Evolutionary conservation across 2,797 vertebrate genomes (phyloP), one percentile per base, ranked within the genome.

Genomic region (Tokudaia muenninki): DNA sequence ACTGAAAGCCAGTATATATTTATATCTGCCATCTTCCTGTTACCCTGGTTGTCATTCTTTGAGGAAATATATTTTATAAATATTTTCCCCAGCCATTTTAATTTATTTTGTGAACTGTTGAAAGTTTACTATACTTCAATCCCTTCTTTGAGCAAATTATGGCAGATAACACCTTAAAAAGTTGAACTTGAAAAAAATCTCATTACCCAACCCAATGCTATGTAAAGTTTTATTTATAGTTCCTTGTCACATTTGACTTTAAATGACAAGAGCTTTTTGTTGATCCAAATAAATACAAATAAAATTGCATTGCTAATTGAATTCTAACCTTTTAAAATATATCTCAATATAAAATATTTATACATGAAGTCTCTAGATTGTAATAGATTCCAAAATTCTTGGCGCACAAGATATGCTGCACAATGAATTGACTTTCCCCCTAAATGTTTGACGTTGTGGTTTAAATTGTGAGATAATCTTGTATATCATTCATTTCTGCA

Each of bases 231-330:
- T 98, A 98, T 98, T 98, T 98, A 98, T 96, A 94, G 52, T 59
- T 98, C 41, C 92, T 96, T 98, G 96, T 98, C 41, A 88, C 97
- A 97, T 86, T 83, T 98, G 96, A 98, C 96, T 97, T 97, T 97
- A 98, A 98, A 98, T 97, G 57, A 97, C 12, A 97, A 94, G 65
- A 97, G 95, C 65, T 57, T 63, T 29, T 78, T 98, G 90, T 97
- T 98, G 50, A 97, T 98, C 82, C 67, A 98, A 98, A 98, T 98
- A 98, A 97, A 91, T 92, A 98, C 98, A 97, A 98, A 98, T 47
- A 98, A 97, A 98, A 98, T 98, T 84, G 97, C 98, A 98, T 98
- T 98, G 98, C 94, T 95, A 98, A 93, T 96, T 97, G 98, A 98
- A 96, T 94, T 97, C 93, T 94, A 98, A 96, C 92, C 61, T 98